phyloP scores from a whole-genome alignment of 2,113 vertebrate species.

The Paratilapia polleni region DNA sequence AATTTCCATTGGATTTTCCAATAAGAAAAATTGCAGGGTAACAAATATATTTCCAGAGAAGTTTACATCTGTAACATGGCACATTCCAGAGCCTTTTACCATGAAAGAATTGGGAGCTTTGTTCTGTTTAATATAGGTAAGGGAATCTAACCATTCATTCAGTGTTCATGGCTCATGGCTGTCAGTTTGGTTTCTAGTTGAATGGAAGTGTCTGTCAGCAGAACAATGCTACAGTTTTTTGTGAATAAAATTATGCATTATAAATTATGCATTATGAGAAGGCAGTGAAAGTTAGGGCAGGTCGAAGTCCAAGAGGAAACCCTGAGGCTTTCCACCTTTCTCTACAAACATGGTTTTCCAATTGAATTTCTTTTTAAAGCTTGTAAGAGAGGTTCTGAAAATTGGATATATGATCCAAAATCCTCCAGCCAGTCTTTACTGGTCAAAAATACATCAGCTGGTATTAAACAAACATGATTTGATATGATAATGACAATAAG shows the following conservation, averaged over 20 bases:
- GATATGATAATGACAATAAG: background rate
- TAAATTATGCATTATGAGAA: no score
- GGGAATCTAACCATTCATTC: constrained; percentile 22
- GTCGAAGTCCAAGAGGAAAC: constrained; percentile 10
- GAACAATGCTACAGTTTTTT: constrained; percentile 22
- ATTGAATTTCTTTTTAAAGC: background rate
- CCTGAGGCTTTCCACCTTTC: background rate
- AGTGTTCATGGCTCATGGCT: constrained; percentile 15
- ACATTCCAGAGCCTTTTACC: background rate
- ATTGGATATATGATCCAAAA: background rate
- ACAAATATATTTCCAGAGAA: background rate
- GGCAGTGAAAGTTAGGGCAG: constrained; percentile 16
- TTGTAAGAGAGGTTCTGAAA: background rate
- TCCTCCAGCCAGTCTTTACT: background rate
- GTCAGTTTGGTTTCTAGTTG: constrained; percentile 34
- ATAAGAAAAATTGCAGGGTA: background rate
- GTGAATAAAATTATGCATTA: constrained; percentile 10
- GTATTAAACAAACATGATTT: fast-evolving
- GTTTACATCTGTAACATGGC: background rate
- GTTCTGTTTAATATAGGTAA: constrained; percentile 20
- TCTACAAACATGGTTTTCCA: background rate
- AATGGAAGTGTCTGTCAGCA: constrained; percentile 35
- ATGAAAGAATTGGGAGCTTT: constrained; percentile 13
- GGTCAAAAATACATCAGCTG: background rate
- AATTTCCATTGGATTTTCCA: background rate